These are phyloP conservation scores for Chironomus striatipennis DNA, from an alignment of 1,140 invertebrate species.

Conservation along the genomic window DNA sequence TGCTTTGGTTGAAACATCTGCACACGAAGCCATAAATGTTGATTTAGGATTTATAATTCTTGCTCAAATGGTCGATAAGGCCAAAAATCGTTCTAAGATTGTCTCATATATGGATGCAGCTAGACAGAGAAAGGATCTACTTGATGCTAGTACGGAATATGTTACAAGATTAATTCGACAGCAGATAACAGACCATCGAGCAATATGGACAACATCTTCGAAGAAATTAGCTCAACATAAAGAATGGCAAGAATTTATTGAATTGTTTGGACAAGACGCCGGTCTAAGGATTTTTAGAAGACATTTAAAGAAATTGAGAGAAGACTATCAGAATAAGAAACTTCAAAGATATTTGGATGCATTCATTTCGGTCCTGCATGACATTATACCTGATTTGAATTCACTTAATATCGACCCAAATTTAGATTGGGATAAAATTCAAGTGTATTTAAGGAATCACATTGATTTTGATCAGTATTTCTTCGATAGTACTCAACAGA, in stretches of 20 bases:
- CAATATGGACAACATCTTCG: conserved; percentile 75
- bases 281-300: conserved; percentile 71
- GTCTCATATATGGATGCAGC: conserved; percentile 82
- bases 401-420: conserved; percentile 44
- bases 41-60: conserved; percentile 87
- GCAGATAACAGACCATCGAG: conserved; percentile 68
- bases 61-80: conserved; percentile 82
- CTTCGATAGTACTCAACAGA: conserved; percentile 59
- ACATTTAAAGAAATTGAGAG: conserved; percentile 76
- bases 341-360: conserved; percentile 73
- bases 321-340: conserved; percentile 72
- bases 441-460: conserved; percentile 74
- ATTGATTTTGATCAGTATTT: conserved; percentile 86
- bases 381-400: conserved; percentile 73
- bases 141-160: conserved; percentile 81
- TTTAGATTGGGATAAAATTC: conserved; percentile 72
- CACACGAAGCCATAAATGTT: conserved; percentile 95
- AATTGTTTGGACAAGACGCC: conserved; percentile 74
- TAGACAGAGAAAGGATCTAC: conserved; percentile 72
- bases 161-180: conserved; percentile 75
- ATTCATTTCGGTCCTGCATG: conserved; percentile 69
- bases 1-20: conserved; percentile 86
- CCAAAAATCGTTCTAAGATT: conserved; percentile 55
- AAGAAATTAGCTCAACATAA: conserved; percentile 80
- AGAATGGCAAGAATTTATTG: conserved; percentile 85